Evolutionary conservation across 2,888 invertebrate species (phyloP), one percentile per base, ranked within the genome.

Genomic region (Pachycephus smyrnensis): DNA sequence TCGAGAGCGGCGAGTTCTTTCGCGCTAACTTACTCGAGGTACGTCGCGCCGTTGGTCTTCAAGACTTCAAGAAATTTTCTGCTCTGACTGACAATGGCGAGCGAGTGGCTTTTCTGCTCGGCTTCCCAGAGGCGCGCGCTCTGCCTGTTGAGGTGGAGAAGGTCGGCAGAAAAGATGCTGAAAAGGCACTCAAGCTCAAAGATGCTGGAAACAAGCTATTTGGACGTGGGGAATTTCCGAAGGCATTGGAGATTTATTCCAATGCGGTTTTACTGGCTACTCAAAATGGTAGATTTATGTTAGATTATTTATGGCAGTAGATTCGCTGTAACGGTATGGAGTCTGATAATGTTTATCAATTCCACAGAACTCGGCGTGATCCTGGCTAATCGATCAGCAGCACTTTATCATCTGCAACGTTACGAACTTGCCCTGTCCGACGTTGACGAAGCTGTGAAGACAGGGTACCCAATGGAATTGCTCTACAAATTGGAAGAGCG

Each of bases 321-420:
- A 23, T 55, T 55, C 6, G 15, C 9, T 6, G 2, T 9, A 55
- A 23, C 55, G 4, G 23, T 55, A 55, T 9, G 55, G 23, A 55
- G 23, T 9, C 55, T 23, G 55, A 23, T 23, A 9, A 55, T 55
- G 9, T 9, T 55, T 55, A 55, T 23, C 55, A 55, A 55, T 55
- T 55, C 1, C 6, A 23, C 82, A 90, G 95, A 96, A 77, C 90
- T 95, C 4, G 93, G 96, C 0, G 94, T 97, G 69, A 92, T 96
- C 9, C 92, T 95, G 83, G 97, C 96, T 0, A 97, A 97, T 90
- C 94, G 97, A 12, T 97, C 97, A 40, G 97, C 97, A 0, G 94
- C 95, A 0, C 92, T 96, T 68, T 96, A 95, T 87, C 96, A 96
- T 86, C 90, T 96, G 89, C 92, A 95, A 80, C 94, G 94, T 82